Percentiles rank a stretch among this genome's conserved stretches.
Conservation (phyloP, 1,140 invertebrate genomes). For the Drosophila erecta region DNA sequence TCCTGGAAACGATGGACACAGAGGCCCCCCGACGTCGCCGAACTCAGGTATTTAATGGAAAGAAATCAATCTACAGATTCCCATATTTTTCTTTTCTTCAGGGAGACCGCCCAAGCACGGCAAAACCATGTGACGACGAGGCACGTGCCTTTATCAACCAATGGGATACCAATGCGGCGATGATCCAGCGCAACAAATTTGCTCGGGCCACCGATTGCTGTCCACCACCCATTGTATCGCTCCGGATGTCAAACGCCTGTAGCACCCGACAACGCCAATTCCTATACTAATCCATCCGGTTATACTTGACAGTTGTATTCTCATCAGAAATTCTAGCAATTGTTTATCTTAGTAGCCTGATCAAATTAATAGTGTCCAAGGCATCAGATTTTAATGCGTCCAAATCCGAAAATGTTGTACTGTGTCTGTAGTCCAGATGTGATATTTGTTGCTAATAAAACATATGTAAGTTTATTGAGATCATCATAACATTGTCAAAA, state of each 20-base stretch:
- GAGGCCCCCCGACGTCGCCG: slow-evolving; percentile 2
- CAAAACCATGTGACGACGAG: slow-evolving; percentile 28
- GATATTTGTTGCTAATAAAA: not conserved
- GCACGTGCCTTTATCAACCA: slow-evolving; percentile 40
- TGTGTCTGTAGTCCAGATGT: not conserved
- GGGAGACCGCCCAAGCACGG: slow-evolving; percentile 26
- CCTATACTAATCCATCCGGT: not conserved
- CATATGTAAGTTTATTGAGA: not conserved
- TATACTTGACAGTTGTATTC: not conserved
- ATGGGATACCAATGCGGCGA: slow-evolving; percentile 29
- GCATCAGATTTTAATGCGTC: not conserved
- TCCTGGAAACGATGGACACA: not conserved
- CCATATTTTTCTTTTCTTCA: not conserved
- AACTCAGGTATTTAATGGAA: not conserved
- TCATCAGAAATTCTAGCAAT: not conserved
- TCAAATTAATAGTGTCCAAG: slow-evolving; percentile 13
- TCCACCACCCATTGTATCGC: slow-evolving; percentile 1
- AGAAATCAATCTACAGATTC: not conserved
- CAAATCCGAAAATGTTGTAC: slow-evolving; percentile 4
- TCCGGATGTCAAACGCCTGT: not conserved
- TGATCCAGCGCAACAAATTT: slow-evolving; percentile 22
- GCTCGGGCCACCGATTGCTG: not conserved
- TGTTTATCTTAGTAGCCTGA: not conserved
- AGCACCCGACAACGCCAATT: slow-evolving; percentile 11
- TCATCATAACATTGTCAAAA: not conserved